Evolutionary conservation across 2,797 vertebrate genomes (phyloP), one percentile per base, ranked within the genome.

Genomic region (Yasuhikotakia modesta): DNA sequence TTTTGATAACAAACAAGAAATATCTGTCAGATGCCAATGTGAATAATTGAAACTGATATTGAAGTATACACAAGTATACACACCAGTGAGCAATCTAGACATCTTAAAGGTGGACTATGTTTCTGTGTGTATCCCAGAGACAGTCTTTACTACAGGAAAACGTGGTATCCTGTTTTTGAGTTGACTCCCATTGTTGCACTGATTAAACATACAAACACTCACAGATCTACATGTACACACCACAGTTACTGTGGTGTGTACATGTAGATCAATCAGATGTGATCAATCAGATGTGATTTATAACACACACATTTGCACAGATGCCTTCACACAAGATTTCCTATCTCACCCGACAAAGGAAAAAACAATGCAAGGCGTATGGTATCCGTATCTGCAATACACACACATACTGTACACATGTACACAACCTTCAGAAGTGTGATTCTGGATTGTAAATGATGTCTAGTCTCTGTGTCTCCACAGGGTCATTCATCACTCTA

Each of bases 121-220:
- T 52, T 79, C 55, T 70, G 39, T 73, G 13, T 19, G 78, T 48
- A 39, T 60, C 39, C 57, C 57, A 70, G 27, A 70, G 79, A 69
- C 85, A 73, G 86, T 88, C 87, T 88, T 83, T 83, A 76, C 82
- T 81, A 76, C 90, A 93, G 92, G 93, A 94, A 93, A 91, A 90
- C 92, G 87, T 90, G 90, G 85, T 88, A 94, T 94, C 92, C 93
- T 94, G 93, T 94, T 94, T 93, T 89, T 71, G n/a, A n/a, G n/a
- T 79, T 66, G 78, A 75, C 81, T 78, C 86, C 92, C 79, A 93
- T 93, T 94, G 93, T 94, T 93, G 85, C 66, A 79, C 86, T 80
- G 65, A 83, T 83, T 82, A 81, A 76, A 27, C 35, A 61, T 17
- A 76, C 46, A 79, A 76, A 69, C 73, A 71, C 48, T 80, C 61